phyloP scores from a whole-genome alignment of 2,888 invertebrate genomes.

The Caenorhabditis parvicauda region DNA sequence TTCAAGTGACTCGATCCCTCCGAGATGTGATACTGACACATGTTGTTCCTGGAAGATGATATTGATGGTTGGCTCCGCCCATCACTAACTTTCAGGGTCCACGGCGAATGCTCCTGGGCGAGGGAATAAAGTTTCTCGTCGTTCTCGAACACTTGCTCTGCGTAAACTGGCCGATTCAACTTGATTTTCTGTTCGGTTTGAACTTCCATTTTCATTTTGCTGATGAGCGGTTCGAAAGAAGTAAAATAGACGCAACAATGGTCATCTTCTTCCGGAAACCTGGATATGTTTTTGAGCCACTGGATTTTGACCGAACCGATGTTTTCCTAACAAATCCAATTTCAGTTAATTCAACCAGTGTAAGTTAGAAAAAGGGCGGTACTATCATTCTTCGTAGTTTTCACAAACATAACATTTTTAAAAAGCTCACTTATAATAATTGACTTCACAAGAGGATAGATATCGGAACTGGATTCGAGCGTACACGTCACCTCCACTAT shows the following conservation, averaged over 20 bases:
- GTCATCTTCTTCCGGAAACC: slow-evolving; percentile 59
- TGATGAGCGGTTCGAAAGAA: slow-evolving; percentile 29
- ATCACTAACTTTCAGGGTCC: slow-evolving; percentile 31
- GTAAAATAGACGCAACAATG: slow-evolving; percentile 42
- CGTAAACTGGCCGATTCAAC: slow-evolving; percentile 19
- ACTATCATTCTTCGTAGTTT: not conserved
- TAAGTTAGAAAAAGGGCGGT: too few species aligned
- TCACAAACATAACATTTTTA: too few species aligned
- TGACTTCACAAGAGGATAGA: slow-evolving; percentile 48
- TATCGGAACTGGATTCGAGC: slow-evolving; percentile 50
- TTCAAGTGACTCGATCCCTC: slow-evolving; percentile 21
- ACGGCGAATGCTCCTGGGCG: slow-evolving; percentile 36
- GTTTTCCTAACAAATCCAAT: too few species aligned
- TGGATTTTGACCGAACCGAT: too few species aligned
- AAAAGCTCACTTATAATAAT: slow-evolving; percentile 33
- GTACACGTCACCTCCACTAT: slow-evolving; percentile 40
- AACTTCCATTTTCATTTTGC: slow-evolving; percentile 32
- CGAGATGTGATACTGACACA: slow-evolving; percentile 15
- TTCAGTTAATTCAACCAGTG: too few species aligned
- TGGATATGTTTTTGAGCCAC: too few species aligned
- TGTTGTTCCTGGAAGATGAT: slow-evolving; percentile 29
- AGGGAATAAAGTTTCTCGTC: slow-evolving; percentile 21
- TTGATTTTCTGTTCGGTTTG: slow-evolving; percentile 21
- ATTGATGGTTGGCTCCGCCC: too few species aligned
- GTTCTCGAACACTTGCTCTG: slow-evolving; percentile 20